These are phyloP conservation scores for Corbicula japonica DNA, from an alignment of 2,888 invertebrate species.

Conservation along the genomic window DNA sequence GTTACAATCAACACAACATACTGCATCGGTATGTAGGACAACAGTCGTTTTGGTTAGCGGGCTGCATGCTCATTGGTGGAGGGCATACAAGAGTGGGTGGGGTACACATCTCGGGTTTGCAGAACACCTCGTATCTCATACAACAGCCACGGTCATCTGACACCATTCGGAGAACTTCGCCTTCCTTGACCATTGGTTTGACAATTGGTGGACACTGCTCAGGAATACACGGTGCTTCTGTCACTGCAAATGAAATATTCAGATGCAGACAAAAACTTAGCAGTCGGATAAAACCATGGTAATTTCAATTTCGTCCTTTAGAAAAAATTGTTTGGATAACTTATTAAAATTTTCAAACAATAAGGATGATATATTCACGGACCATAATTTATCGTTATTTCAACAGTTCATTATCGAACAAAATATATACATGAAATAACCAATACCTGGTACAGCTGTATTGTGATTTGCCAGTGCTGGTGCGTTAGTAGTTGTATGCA, in stretches of 20 bases:
- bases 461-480: conserved; percentile 31
- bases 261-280: too few relatives aligned
- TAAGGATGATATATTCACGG: too few relatives aligned
- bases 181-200: conserved; percentile 65
- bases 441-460: conserved; percentile 34
- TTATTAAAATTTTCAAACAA: too few relatives aligned
- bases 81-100: conserved; percentile 60
- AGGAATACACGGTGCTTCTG: conserved; percentile 44
- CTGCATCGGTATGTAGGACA: conserved; percentile 76
- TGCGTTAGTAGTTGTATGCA: conserved; percentile 18
- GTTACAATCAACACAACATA: conserved; percentile 53
- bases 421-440: conserved; percentile 10
- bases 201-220: conserved; percentile 62
- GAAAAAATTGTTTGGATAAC: too few relatives aligned
- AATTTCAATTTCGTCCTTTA: too few relatives aligned
- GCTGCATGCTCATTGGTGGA: conserved; percentile 60
- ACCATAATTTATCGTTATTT: too few relatives aligned
- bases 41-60: conserved; percentile 66
- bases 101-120: conserved; percentile 72
- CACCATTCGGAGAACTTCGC: conserved; percentile 66
- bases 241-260: conserved; percentile 14
- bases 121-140: conserved; percentile 68
- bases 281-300: too few relatives aligned
- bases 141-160: conserved; percentile 72
- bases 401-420: too few relatives aligned